Evolutionary conservation across 2,797 vertebrate genomes (phyloP), one percentile per base, ranked within the genome.

Genomic region (Dipus sagitta): DNA sequence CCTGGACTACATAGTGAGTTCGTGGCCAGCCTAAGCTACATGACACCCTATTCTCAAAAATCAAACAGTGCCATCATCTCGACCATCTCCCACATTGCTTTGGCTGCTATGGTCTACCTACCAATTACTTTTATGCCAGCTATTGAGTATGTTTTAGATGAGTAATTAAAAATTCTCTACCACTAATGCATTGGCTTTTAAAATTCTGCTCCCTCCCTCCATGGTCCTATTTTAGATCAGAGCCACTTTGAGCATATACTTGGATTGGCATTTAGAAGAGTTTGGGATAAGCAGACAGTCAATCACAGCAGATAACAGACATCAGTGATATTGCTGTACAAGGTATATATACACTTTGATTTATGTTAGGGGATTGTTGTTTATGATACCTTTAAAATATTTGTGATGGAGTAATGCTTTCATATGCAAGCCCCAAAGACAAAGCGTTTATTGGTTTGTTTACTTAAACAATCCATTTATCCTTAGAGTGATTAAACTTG

Each of bases 371-470:
- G 60, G 15, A 47, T 87, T 94, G 67, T 80, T 72, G 94, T 98
- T 98, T 96, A 97, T 96, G 96, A 83, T 92, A 60, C 65, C 95
- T 96, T 94, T 77, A 96, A 94, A 97, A 93, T 97, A 96, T 94
- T 86, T 97, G 97, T 97, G 95, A 96, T 96, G 95, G 93, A 97
- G 96, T 95, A 96, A 97, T 97, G 54, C 96, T 98, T 97, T 97
- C 95, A 96, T 76, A 94, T 93, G 47, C 67, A 95, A 96, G 32
- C 58, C 88, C 93, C 93, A 92, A 96, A 95, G 88, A 95, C 84
- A 97, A 97, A 97, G 47, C 74, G 88, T 68, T 95, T 84, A 96
- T 97, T 96, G 95, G 72, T 93, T 76, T 68, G 80, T 90, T 82
- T 86, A 85, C 77, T 93, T 78, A 83, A 84, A 67, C 21, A 91